Base-by-base conservation (phyloP, 2,888 invertebrate genomes). In the Pecten maximus region DNA sequence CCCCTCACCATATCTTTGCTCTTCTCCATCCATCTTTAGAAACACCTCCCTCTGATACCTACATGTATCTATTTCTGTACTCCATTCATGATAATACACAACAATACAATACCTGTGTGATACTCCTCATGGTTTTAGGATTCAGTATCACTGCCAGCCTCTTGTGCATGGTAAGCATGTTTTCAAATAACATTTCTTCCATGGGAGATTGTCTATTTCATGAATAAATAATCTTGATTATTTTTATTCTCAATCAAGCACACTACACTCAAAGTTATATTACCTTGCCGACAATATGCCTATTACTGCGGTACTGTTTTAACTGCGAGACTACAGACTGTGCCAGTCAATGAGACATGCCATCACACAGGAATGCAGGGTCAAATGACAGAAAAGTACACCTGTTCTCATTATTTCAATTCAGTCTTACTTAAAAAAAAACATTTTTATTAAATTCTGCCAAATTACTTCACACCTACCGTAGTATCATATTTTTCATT, bases 181-280 rank as follows among this genome's bases (percentile, higher is more conserved):
- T 74, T 74, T 74, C 28, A 74, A 16, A 16, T 23, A 60, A 8
- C 28, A 35, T 35, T 35, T 74, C 74, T 74, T 74, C 74, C 15
- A 28, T 28, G 74, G 6, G 74, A 74, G 74, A 74, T 74, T 35
- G 74, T 74, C 74, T 74, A 74, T 74, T 74, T 74, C 74, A 74
- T 74, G 35, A 74, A 74, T 74, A 74, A 74, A 74, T 74, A 28
- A 74, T 74, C 35, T 74, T 23, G 74, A 74, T 74, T 74, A 74
- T 74, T 74, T 74, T 74, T 74, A 74, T 74, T 74, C 74, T 74
- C 74, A 74, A 74, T 74, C 74, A 74, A 74, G 35, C 74, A 35
- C 74, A 74, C 74, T 35, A 74, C 74, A 28, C 74, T 74, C 74
- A 74, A 74, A 35, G 74, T 74, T 74, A 74, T 28, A 74, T 74